Evolutionary conservation across 2,888 invertebrate genomes (phyloP), one percentile per base, ranked within the genome.

Genomic region (Hartigia nigra): DNA sequence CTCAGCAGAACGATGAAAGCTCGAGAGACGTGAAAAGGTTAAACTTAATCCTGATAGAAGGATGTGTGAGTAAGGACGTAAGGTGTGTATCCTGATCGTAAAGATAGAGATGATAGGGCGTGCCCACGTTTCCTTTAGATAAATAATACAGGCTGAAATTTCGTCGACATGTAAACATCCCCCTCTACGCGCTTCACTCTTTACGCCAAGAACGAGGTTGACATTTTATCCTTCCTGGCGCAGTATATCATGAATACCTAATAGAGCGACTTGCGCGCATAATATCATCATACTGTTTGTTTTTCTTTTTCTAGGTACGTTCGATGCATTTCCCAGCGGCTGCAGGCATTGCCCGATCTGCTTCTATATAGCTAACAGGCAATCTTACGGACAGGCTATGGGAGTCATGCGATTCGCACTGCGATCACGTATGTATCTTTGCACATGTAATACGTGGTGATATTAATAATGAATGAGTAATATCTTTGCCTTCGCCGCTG

Each of bases 251-350:
- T 55, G 55, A 55, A 55, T 55, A 55, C 55, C 9, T 55, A 55
- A 55, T 55, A 23, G 55, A 55, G 23, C 55, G 55, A 55, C 55
- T 55, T 55, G 55, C 55, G 55, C 72, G 34, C 72, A 72, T 72
- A 72, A 72, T 72, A 72, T 82, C n/a, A 86, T 81, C 81, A 80
- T 81, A 80, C 77, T 69, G 69, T 81, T 84, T 76, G 74, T 72
- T 75, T 74, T 85, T 86, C 79, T 36, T 84, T 86, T 86, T 86
- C 32, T 84, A 86, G 86, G 86, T 86, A 86, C 80, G 85, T 85
- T 81, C 74, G 75, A 77, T 70, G 82, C 77, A 82, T 82, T 77
- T 55, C 55, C 55, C 55, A 55, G 55, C 55, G 55, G 23, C 55
- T 23, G 9, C 55, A 23, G 55, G 55, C 55, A 55, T 55, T 55